Conservation (phyloP, 2,113 vertebrate species). For the Sula dactylatra region DNA sequence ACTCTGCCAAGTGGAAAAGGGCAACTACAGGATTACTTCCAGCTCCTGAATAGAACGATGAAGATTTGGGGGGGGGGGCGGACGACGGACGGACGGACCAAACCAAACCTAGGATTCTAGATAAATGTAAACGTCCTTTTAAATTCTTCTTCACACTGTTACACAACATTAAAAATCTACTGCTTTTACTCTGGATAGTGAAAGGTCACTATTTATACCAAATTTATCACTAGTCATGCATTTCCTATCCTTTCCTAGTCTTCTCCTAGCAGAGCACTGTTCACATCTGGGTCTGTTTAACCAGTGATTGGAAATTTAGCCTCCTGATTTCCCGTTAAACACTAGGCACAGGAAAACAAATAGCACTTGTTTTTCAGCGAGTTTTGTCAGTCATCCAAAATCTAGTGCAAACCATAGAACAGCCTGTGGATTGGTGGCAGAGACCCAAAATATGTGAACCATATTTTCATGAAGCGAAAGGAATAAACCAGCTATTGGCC, state of each 20-base stretch:
- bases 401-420: constrained; percentile 68
- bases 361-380: constrained; percentile 83
- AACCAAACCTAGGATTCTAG: not conserved
- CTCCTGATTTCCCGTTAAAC: constrained; percentile 85
- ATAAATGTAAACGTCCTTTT: not conserved
- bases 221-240: constrained; percentile 36
- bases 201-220: constrained; percentile 44
- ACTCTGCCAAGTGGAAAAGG: constrained; percentile 25
- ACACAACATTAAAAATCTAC: constrained; percentile 14
- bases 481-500: constrained; percentile 61
- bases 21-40: constrained; percentile 40
- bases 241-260: constrained; percentile 53
- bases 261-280: not conserved
- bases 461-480: constrained; percentile 59
- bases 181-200: constrained; percentile 30
- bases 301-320: constrained; percentile 80
- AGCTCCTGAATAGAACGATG: not conserved
- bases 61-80: not conserved
- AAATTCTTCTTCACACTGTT: constrained; percentile 52
- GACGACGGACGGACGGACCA: too few species aligned
- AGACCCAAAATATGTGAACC: constrained; percentile 68
- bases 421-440: constrained; percentile 76
- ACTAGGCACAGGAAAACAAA: constrained; percentile 83
- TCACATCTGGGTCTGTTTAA: constrained; percentile 82
- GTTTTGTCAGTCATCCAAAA: constrained; percentile 80